Evolutionary conservation across 2,888 invertebrate species (phyloP), one percentile per base, ranked within the genome.

Genomic region (Melinaea marsaeus): DNA sequence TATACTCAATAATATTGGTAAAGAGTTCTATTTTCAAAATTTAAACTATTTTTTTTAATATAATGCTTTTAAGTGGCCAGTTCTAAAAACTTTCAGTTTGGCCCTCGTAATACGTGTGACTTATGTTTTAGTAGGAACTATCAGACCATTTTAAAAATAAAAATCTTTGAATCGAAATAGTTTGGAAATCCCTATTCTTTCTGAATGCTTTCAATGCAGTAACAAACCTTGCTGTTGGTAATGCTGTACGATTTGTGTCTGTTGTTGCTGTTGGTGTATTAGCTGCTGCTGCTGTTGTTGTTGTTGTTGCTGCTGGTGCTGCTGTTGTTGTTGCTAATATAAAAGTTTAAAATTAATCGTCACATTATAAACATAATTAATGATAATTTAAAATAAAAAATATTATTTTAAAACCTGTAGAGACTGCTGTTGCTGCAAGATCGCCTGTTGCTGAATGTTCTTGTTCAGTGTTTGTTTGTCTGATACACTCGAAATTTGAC

Each of bases 401-500:
- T 42, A 37, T 37, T 37, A 42, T 42, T 9, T 42, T 9, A 42
- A 42, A 42, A 85, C 87, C 78, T 87, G 87, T 65, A 88, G 67
- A 4, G 78, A 84, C 59, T 89, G 88, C 62, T 89, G 51, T 51
- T 51, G 88, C 62, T 89, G 88, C 64, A 89, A 37, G 58, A 88
- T 70, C 1, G 81, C 79, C 63, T 79, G 79, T 55, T 89, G 89
- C 54, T 86, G 87, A 81, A 88, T 92, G 84, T 73, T 91, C 85
- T 90, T 94, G 61, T 71, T 91, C 83, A 72, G 83, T 72, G 76
- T 88, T 81, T 91, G 92, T 86, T 81, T 94, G 88, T 81, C 93
- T 80, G 77, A 92, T 76, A 84, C 74, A 64, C 78, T 83, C 1
- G 86, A 74, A 3, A 92, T 87, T 76, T 92, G 92, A 0, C 91